Evolutionary conservation across 2,888 invertebrate genomes (phyloP).

Genomic region (Beris chalybata): DNA sequence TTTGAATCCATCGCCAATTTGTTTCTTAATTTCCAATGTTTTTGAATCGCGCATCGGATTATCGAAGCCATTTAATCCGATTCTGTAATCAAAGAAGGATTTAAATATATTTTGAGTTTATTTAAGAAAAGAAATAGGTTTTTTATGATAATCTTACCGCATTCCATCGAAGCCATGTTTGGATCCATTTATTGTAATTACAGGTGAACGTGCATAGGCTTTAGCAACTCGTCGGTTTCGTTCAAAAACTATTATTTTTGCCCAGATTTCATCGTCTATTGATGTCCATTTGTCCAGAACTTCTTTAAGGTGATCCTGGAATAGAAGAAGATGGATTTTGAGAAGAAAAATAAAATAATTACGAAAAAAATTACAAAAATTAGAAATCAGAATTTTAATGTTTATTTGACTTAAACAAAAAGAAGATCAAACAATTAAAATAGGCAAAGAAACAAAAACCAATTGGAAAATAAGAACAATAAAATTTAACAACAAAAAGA

Average conservation of each 20-base stretch:
- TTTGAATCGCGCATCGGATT: slow-evolving; percentile 93
- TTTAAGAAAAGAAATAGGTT: too few species aligned
- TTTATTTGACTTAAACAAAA: too few species aligned
- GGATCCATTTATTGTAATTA: slow-evolving; percentile 93
- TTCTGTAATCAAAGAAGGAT: slow-evolving; percentile 61
- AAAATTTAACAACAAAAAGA: too few species aligned
- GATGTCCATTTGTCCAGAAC: slow-evolving; percentile 94
- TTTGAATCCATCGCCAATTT: slow-evolving; percentile 82
- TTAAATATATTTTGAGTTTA: not conserved
- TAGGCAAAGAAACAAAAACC: too few species aligned
- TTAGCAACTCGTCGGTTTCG: slow-evolving; percentile 94
- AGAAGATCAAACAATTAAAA: too few species aligned
- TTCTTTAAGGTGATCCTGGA: slow-evolving; percentile 94
- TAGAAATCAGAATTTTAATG: too few species aligned
- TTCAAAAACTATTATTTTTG: slow-evolving; percentile 96
- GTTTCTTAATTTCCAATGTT: slow-evolving; percentile 88
- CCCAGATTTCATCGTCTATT: slow-evolving; percentile 98
- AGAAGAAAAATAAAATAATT: too few species aligned
- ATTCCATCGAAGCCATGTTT: slow-evolving; percentile 95
- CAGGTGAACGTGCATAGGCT: slow-evolving; percentile 93
- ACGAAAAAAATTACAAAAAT: too few species aligned
- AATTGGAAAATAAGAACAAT: too few species aligned
- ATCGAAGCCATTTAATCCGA: slow-evolving; percentile 93
- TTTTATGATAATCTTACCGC: slow-evolving; percentile 65
- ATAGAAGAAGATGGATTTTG: slow-evolving; percentile 43